Evolutionary conservation across 2,888 invertebrate species (phyloP).

Genomic region (Monopis laevigella): DNA sequence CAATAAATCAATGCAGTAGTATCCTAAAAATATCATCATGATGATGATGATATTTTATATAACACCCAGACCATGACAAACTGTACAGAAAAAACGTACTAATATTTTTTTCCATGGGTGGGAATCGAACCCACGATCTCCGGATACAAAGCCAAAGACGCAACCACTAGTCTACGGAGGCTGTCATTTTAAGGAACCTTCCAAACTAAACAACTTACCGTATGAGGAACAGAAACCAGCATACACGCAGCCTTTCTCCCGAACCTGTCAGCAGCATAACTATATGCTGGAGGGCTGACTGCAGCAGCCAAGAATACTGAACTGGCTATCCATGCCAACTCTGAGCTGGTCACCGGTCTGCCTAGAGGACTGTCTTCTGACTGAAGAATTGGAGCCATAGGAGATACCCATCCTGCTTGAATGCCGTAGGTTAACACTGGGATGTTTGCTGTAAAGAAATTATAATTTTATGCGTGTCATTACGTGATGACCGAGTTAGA

Average conservation of each 20-base stretch:
- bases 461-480: not conserved
- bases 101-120: no score
- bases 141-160: no score
- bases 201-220: no score
- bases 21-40: no score
- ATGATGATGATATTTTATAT: no score
- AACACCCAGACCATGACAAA: no score
- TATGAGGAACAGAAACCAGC: conserved; percentile 8
- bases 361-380: conserved; percentile 35
- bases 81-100: no score
- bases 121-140: no score
- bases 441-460: conserved; percentile 38
- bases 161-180: no score
- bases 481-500: not conserved
- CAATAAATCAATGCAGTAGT: no score
- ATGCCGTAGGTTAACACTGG: conserved; percentile 46
- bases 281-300: conserved; percentile 42
- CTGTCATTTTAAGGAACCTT: no score
- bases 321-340: conserved; percentile 50
- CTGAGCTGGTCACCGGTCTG: conserved; percentile 34
- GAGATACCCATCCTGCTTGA: conserved; percentile 52
- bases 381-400: conserved; percentile 43
- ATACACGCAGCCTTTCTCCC: conserved; percentile 13
- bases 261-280: conserved; percentile 29
- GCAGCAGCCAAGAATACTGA: conserved; percentile 43